phyloP scores from a whole-genome alignment of 1,140 invertebrate species.

The Bursaphelenchus mucronatus region DNA sequence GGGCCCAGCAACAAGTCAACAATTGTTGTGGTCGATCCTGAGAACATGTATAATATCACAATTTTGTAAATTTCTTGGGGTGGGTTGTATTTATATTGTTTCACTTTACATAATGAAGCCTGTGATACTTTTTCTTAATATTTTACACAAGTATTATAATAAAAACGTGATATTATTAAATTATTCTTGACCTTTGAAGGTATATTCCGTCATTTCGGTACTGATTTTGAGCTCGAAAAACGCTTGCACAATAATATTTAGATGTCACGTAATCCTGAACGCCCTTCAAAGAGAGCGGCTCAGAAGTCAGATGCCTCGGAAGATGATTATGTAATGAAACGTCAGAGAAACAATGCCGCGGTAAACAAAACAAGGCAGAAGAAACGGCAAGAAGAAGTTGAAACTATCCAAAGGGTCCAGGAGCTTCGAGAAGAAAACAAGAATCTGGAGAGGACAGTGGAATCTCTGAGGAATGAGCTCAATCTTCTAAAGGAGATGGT shows the following conservation, averaged over 20 bases:
- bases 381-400: slow-evolving; percentile 36
- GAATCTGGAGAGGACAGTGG: slow-evolving; percentile 38
- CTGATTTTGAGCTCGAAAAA: no score
- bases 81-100: no score
- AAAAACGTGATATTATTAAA: no score
- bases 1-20: slow-evolving; percentile 31
- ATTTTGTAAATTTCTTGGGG: no score
- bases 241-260: no score
- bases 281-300: background rate
- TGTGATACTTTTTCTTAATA: no score
- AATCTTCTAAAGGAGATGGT: slow-evolving; percentile 47
- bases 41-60: no score
- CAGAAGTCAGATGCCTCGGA: background rate
- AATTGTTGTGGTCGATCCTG: slow-evolving; percentile 24
- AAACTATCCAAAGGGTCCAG: slow-evolving; percentile 33
- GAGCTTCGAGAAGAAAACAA: slow-evolving; percentile 36
- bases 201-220: no score
- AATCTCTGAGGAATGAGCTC: slow-evolving; percentile 40
- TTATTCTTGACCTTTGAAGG: no score
- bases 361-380: slow-evolving; percentile 44
- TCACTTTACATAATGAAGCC: no score
- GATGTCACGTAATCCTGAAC: no score
- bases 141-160: no score
- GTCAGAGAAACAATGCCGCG: slow-evolving; percentile 38
- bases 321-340: slow-evolving; percentile 40